Percentiles rank a stretch among this genome's conserved stretches.
Evolutionary conservation across 2,113 vertebrate species (phyloP).

Genomic region (Centrocercus urophasianus): DNA sequence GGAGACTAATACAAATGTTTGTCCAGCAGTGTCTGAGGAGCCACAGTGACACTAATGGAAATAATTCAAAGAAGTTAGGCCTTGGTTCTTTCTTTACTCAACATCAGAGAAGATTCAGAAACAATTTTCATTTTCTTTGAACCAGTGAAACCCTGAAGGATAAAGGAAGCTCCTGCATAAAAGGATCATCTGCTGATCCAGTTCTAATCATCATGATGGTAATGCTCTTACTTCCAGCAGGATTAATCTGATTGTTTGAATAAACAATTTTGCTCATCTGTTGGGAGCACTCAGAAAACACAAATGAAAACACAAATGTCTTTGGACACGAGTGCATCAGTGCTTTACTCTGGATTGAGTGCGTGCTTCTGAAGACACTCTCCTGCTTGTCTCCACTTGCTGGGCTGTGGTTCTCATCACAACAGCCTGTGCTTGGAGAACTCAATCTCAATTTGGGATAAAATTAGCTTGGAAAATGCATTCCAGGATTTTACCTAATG

Average conservation of each 20-base stretch:
- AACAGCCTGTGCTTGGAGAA: neutral
- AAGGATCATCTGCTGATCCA: conserved; percentile 18
- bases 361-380: neutral
- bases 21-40: neutral
- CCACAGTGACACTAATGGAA: neutral
- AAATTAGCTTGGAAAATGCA: neutral
- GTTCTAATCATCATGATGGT: conserved; percentile 29
- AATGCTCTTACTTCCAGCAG: conserved; percentile 27
- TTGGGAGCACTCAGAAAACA: neutral
- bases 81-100: neutral
- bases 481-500: neutral
- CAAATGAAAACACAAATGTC: conserved; percentile 3
- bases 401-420: neutral
- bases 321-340: neutral
- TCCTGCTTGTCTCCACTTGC: neutral
- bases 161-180: conserved; percentile 16
- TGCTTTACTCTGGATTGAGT: neutral
- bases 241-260: conserved; percentile 30
- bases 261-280: conserved; percentile 30
- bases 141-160: neutral
- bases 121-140: conserved; percentile 18
- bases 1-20: neutral
- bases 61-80: neutral
- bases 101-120: neutral
- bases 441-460: neutral